Evolutionary conservation across 2,113 vertebrate genomes (phyloP), one percentile per base, ranked within the genome.

Genomic region (Monopterus albus): DNA sequence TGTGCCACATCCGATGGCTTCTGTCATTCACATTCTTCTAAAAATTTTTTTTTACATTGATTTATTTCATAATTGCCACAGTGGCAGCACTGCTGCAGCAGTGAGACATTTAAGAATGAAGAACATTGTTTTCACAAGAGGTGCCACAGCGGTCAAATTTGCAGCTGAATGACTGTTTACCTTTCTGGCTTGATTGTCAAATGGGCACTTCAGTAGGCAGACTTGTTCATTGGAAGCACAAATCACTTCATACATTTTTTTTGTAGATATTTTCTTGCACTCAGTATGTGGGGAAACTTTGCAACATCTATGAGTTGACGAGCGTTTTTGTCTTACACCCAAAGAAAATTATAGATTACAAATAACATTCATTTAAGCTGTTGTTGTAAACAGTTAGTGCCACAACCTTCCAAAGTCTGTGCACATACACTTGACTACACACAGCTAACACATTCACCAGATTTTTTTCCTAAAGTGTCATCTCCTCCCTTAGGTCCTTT

Each of bases 31-130:
- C 36, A 31, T 14, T 35, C 21, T 23, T 3, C 8, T 45, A 38
- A 53, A 20, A 20, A 38, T 28, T 31, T 64, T n/a, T n/a, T 57
- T 49, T 35, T 51, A 52, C 45, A 45, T 18, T 40, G 29, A 38
- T 18, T 31, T 47, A 6, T 69, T 73, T 65, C 69, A 35, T 60
- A 75, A 38, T 78, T 51, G 36, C 38, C 15, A 14, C 29, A 50
- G 28, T 33, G 50, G 14, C 40, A 40, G 15, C 45, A 38, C 39
- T 57, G 58, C 42, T 35, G 11, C 18, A 69, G 52, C 36, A 51
- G 15, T 67, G 55, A 20, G 66, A 72, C 63, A 52, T 43, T 47
- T 23, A 14, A 42, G 26, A 65, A 64, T 28, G 46, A 69, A 23
- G n/a, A 45, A 28, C 33, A 20, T 49, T 72, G 59, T 65, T 64